These are phyloP conservation scores for Copidosoma aretas DNA, from an alignment of 2,888 invertebrate species.

Conservation along the genomic window DNA sequence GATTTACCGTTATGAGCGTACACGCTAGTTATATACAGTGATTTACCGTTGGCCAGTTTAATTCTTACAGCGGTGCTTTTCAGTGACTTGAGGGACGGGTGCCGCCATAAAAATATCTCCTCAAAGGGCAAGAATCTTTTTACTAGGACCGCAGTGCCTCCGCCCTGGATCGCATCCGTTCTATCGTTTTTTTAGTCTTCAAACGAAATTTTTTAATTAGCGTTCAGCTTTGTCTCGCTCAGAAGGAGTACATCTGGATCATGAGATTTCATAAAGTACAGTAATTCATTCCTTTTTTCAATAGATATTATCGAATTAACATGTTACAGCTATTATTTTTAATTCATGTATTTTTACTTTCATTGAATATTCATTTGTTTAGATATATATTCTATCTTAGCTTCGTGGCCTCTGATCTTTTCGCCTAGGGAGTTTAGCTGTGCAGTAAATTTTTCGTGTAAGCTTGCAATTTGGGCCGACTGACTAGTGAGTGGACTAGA, in stretches of 20 bases:
- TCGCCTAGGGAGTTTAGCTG: neutral
- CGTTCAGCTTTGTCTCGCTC: slow-evolving; percentile 39
- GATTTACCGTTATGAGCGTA: too few species aligned
- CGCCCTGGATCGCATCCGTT: slow-evolving; percentile 20
- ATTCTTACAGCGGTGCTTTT: too few species aligned
- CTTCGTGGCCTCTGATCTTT: neutral
- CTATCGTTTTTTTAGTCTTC: slow-evolving; percentile 32
- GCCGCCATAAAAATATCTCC: too few species aligned
- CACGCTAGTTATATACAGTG: too few species aligned
- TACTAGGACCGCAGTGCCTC: slow-evolving; percentile 31
- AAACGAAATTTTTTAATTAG: slow-evolving; percentile 13
- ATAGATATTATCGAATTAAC: slow-evolving; percentile 25
- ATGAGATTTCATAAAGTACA: neutral
- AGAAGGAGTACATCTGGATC: slow-evolving; percentile 31
- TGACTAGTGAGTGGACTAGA: too few species aligned
- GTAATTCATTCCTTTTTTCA: neutral
- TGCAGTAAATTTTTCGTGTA: too few species aligned
- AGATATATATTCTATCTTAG: slow-evolving; percentile 7
- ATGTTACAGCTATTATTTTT: slow-evolving; percentile 18
- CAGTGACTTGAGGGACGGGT: too few species aligned
- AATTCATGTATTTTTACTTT: neutral
- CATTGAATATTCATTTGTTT: neutral
- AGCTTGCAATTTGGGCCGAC: too few species aligned
- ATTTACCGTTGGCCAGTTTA: too few species aligned
- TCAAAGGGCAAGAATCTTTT: slow-evolving; percentile 24